These are phyloP conservation scores for Varecia variegata DNA, from an alignment of 2,797 vertebrate species.

Conservation along the genomic window DNA sequence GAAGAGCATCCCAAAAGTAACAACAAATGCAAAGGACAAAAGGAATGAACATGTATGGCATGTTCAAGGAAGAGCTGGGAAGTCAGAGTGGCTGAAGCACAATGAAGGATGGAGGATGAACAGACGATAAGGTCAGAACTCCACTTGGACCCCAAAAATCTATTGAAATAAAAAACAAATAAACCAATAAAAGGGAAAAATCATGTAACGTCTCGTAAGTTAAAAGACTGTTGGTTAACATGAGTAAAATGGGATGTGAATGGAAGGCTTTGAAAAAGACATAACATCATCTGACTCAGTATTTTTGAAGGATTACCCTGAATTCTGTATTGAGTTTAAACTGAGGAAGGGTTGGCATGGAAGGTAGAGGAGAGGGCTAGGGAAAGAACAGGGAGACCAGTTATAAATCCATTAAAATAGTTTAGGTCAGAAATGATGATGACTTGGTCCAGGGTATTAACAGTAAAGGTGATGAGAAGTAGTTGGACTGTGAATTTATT, in stretches of 20 bases:
- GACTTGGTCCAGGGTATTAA: neutral
- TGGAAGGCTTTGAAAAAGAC: neutral
- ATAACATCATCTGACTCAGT: neutral
- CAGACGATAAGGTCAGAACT: neutral
- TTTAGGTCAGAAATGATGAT: neutral
- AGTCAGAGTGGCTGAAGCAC: neutral
- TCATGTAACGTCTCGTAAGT: neutral
- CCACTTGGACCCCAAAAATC: neutral
- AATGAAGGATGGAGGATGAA: neutral
- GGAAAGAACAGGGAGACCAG: neutral
- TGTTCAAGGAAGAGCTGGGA: neutral
- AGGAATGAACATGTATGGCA: neutral
- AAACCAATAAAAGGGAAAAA: neutral
- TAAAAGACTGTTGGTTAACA: neutral
- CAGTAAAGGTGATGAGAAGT: neutral
- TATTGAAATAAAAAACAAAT: neutral
- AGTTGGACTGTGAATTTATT: neutral
- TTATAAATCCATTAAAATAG: neutral
- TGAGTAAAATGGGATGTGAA: neutral
- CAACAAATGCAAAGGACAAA: neutral
- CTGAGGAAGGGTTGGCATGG: neutral
- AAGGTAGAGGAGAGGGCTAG: neutral
- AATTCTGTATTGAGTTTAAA: neutral
- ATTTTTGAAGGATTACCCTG: neutral
- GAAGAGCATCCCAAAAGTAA: neutral